Evolutionary conservation across 2,113 vertebrate species (phyloP).

Genomic region (Hemicordylus capensis): DNA sequence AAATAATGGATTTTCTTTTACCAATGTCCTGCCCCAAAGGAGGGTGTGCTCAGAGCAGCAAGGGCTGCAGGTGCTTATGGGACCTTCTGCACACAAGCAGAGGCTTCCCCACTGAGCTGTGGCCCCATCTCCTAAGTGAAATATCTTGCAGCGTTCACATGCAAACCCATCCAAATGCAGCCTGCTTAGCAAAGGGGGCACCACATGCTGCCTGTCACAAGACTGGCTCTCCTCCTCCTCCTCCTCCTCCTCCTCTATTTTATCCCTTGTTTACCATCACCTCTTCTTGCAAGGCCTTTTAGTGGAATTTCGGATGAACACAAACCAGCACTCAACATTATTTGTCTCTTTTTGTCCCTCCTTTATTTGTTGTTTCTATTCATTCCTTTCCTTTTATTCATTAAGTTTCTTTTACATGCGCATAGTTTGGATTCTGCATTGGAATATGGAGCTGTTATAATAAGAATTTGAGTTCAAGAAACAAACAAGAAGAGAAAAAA

Average conservation of each 20-base stretch:
- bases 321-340: not conserved
- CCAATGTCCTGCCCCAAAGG: too few species aligned
- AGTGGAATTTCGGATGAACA: not conserved
- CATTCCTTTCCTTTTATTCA: constrained; percentile 13
- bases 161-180: too few species aligned
- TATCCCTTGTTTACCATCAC: not conserved
- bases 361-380: constrained; percentile 17
- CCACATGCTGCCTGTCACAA: not conserved
- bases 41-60: too few species aligned
- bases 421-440: constrained; percentile 43
- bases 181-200: too few species aligned
- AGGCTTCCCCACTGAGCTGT: too few species aligned
- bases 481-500: not conserved
- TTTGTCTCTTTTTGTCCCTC: constrained; percentile 1
- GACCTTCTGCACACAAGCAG: too few species aligned
- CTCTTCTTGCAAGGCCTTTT: not conserved
- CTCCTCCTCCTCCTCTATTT: not conserved
- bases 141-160: too few species aligned
- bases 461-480: constrained; percentile 28
- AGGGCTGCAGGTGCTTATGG: too few species aligned
- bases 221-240: too few species aligned
- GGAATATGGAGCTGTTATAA: constrained; percentile 24
- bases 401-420: constrained; percentile 53
- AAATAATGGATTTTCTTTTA: too few species aligned
- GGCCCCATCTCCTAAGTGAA: too few species aligned